Conservation (phyloP, 2,888 invertebrate species). For the Eupithecia exiguata region DNA sequence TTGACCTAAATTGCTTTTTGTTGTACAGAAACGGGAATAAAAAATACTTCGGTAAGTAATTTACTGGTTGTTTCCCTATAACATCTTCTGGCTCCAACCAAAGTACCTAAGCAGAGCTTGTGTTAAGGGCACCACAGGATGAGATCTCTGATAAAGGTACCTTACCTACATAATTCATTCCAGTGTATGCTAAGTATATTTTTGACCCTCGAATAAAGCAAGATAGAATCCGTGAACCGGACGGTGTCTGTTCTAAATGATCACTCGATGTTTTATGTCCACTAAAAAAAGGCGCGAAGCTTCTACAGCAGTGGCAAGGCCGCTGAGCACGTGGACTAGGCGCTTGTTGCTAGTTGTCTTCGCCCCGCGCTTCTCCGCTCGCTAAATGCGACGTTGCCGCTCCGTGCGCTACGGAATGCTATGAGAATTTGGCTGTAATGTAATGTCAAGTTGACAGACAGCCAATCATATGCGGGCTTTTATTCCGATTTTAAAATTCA, state of each 20-base stretch:
- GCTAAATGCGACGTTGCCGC: slow-evolving; percentile 74
- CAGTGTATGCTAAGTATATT: neutral
- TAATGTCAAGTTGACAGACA: slow-evolving; percentile 56
- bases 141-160: neutral
- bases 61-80: no score
- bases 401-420: slow-evolving; percentile 56
- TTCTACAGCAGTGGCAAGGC: slow-evolving; percentile 76
- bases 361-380: slow-evolving; percentile 47
- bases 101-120: neutral
- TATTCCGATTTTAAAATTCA: slow-evolving; percentile 32
- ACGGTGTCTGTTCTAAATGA: slow-evolving; percentile 46
- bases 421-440: slow-evolving; percentile 64
- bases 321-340: slow-evolving; percentile 75
- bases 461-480: slow-evolving; percentile 49
- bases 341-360: slow-evolving; percentile 77
- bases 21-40: neutral
- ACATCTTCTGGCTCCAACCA: neutral
- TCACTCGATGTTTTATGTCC: slow-evolving; percentile 58
- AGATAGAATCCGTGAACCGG: slow-evolving; percentile 47
- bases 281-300: slow-evolving; percentile 79
- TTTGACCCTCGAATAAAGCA: slow-evolving; percentile 9
- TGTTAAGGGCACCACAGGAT: neutral
- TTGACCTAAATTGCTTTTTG: neutral
- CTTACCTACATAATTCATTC: neutral
- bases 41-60: no score